Percentiles rank a stretch among this genome's conserved stretches.
phyloP scores from a whole-genome alignment of 2,888 invertebrate species.

The Ellobium chinense region DNA sequence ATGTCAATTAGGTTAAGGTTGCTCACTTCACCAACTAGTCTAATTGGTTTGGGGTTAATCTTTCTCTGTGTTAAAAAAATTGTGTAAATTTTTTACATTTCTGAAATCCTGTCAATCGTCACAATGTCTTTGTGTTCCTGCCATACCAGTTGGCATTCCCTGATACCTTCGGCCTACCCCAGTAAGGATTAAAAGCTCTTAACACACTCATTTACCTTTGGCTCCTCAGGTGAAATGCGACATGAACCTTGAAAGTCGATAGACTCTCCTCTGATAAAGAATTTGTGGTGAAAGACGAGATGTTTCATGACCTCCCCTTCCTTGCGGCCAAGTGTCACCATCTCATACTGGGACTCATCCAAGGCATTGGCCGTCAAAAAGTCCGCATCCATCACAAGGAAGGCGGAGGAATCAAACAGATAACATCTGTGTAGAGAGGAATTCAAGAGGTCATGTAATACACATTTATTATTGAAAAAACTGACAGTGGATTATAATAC shows the following conservation, averaged over 20 bases:
- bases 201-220: constrained; percentile 69
- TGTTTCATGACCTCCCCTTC: constrained; percentile 80
- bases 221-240: constrained; percentile 77
- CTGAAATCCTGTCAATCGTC: too few species aligned
- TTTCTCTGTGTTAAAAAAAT: too few species aligned
- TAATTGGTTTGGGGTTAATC: too few species aligned
- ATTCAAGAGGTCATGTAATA: too few species aligned
- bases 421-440: constrained; percentile 74
- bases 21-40: too few species aligned
- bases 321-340: constrained; percentile 78
- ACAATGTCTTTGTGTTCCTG: too few species aligned
- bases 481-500: too few species aligned
- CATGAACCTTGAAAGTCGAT: constrained; percentile 79
- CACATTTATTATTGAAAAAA: too few species aligned
- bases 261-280: constrained; percentile 76
- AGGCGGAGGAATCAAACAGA: constrained; percentile 78
- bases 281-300: constrained; percentile 78
- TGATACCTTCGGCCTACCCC: too few species aligned
- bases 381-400: constrained; percentile 79
- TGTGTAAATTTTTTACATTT: background rate
- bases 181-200: too few species aligned
- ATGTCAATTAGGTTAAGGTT: too few species aligned
- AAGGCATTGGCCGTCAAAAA: constrained; percentile 76
- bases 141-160: too few species aligned
- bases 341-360: constrained; percentile 77